These are phyloP conservation scores for Hydrotaea diabolus DNA, from an alignment of 2,888 invertebrate genomes.

Conservation along the genomic window DNA sequence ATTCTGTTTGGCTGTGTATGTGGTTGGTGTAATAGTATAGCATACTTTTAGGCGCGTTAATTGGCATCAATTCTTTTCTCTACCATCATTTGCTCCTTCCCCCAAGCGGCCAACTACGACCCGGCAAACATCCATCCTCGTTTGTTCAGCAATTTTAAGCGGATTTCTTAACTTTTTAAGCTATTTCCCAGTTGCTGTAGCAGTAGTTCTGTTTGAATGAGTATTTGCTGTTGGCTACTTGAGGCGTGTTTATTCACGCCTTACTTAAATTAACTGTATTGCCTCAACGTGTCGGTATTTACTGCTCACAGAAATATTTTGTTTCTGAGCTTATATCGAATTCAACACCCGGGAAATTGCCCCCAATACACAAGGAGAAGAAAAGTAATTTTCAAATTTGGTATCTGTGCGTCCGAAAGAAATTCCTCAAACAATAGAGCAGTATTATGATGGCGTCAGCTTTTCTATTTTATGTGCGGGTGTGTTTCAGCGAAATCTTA, in stretches of 20 bases:
- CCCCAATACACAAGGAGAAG: not conserved
- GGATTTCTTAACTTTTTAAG: conserved; percentile 63
- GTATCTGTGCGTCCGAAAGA: not conserved
- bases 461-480: conserved; percentile 3
- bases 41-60: conserved; percentile 71
- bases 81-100: conserved; percentile 50
- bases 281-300: conserved; percentile 65
- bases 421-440: conserved; percentile 1
- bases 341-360: not conserved
- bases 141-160: conserved; percentile 61
- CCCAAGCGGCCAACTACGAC: conserved; percentile 16
- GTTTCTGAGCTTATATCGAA: not conserved
- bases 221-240: conserved; percentile 55
- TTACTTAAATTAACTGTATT: conserved; percentile 66
- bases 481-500: conserved; percentile 3
- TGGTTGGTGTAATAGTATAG: conserved; percentile 27
- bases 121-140: conserved; percentile 12
- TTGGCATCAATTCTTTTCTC: conserved; percentile 73
- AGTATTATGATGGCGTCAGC: conserved; percentile 61
- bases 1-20: not conserved
- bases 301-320: conserved; percentile 49
- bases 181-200: conserved; percentile 23
- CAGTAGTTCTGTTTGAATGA: not conserved
- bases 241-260: conserved; percentile 67
- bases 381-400: conserved; percentile 11